Evolutionary conservation across 2,888 invertebrate genomes (phyloP), one percentile per base, ranked within the genome.

Genomic region (Ophraella communa): DNA sequence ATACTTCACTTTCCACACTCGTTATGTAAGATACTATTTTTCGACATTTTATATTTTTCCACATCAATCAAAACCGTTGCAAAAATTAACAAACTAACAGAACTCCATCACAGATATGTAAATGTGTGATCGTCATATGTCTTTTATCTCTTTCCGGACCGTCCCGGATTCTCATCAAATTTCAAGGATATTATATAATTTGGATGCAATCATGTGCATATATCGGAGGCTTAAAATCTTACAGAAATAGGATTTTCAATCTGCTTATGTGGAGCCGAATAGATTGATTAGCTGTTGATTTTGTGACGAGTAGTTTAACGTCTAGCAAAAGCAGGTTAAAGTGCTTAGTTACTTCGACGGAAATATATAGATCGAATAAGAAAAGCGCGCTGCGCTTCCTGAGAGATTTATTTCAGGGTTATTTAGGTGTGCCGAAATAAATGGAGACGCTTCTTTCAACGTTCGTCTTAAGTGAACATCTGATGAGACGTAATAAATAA

Each of bases 161-260:
- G 47, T 54, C 55, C 51, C 39, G 33, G 42, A 45, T 18, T 44
- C 20, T 47, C 39, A 49, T 57, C 49, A 57, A 47, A n/a, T 35
- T 47, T 47, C 57, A 35, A 57, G 57, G 47, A 47, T 57, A 49
- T 49, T 47, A 49, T 57, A 57, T 57, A 49, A 57, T 57, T 57
- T 35, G 23, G 11, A 57, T 49, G 57, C 35, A 49, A 57, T 57
- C 49, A 52, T 55, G 56, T 57, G 56, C 62, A 62, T 62, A 44
- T 62, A n/a, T n/a, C n/a, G 49, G 39, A 44, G 51, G 56, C 33
- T 57, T n/a, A 57, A 57, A 57, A 49, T 49, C 57, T 35, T n/a
- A 10, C 33, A 17, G 62, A 57, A 56, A 57, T 62, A 44, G 56
- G 24, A 62, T 62, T 62, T 62, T 56, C 62, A 57, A 62, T 62